A percentile compares a stretch with the other conserved stretches of the same genome.
Evolutionary conservation across 2,888 invertebrate genomes (phyloP).

Genomic region (Entomobrya multifasciata): DNA sequence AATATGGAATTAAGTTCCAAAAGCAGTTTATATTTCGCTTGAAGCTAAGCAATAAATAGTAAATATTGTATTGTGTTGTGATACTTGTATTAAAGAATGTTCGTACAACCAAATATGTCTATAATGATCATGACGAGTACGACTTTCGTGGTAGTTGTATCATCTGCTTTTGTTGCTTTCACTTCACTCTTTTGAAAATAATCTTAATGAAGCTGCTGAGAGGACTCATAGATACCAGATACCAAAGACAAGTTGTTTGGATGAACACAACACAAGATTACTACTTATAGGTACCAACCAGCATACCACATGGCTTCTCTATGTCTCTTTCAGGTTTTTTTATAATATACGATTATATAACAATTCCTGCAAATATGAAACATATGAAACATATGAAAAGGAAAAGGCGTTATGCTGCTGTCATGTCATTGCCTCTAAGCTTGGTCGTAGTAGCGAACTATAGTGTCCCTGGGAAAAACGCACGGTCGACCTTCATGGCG

Average conservation of each 20-base stretch:
- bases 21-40: conserved; percentile 18
- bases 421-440: too few species aligned
- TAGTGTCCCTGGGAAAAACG: conserved; percentile 3
- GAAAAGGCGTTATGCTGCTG: neutral
- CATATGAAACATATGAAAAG: neutral
- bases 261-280: neutral
- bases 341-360: neutral
- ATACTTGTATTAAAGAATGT: conserved; percentile 2
- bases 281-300: neutral
- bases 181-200: neutral
- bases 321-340: neutral
- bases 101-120: neutral
- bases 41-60: conserved; percentile 4
- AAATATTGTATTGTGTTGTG: neutral
- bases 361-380: neutral
- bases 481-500: conserved; percentile 34
- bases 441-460: conserved; percentile 1
- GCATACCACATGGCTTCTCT: neutral
- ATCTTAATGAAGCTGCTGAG: conserved; percentile 51
- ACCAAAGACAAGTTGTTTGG: neutral
- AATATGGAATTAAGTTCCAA: conserved; percentile 15
- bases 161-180: neutral
- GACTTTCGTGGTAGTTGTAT: neutral
- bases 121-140: neutral
- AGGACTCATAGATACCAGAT: neutral